phyloP scores from a whole-genome alignment of 2,797 vertebrate genomes.

The Nothura maculosa region DNA sequence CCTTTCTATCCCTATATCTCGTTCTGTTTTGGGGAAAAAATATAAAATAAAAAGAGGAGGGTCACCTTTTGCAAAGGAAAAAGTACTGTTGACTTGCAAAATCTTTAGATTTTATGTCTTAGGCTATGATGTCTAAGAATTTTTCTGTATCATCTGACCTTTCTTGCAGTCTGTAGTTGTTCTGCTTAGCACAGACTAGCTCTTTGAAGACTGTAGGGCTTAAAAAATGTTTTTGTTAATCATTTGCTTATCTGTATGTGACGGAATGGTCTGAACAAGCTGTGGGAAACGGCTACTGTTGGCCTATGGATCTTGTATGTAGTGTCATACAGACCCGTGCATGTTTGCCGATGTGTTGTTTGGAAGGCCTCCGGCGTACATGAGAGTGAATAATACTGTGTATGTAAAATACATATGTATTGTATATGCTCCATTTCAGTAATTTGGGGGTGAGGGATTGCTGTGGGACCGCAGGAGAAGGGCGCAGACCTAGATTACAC shows the following conservation, averaged over 20 bases:
- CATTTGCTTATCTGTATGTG: not conserved
- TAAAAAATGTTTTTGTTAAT: not conserved
- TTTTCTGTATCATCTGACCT: not conserved
- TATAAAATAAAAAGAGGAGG: too few species aligned
- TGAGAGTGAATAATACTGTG: not conserved
- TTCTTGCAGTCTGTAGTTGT: not conserved
- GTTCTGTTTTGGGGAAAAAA: not conserved
- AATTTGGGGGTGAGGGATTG: not conserved
- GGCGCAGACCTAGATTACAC: not conserved
- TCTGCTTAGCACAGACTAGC: not conserved
- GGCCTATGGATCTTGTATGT: not conserved
- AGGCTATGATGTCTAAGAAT: not conserved
- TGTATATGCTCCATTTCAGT: too few species aligned
- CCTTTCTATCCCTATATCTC: not conserved
- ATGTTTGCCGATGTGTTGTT: not conserved
- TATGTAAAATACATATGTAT: too few species aligned
- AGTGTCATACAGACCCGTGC: accelerated
- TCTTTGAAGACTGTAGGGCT: not conserved
- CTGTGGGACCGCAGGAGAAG: not conserved
- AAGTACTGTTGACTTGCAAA: not conserved
- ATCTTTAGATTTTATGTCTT: not conserved
- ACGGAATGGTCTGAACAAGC: not conserved
- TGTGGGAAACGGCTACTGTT: not conserved
- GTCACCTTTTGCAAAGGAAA: not conserved
- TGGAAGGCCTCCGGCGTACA: not conserved